Conservation (phyloP, 2,888 invertebrate genomes). For the Notodonta ziczac region DNA sequence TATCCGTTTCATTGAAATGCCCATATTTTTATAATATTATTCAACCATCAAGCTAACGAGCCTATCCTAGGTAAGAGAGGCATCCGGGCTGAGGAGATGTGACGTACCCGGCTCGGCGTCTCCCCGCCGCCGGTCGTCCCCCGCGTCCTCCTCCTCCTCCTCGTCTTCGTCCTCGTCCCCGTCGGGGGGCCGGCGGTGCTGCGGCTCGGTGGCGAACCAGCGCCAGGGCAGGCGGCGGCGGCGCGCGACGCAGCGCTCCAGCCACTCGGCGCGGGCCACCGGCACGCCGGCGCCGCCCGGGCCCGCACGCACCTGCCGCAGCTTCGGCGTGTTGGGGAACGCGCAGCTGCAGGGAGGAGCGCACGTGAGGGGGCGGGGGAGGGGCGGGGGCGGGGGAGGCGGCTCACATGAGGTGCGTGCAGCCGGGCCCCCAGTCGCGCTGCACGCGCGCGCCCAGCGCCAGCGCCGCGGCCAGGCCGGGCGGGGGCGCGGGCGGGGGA, state of each 20-base stretch:
- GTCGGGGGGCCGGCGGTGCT: conserved; percentile 58
- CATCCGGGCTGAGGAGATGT: too few species aligned
- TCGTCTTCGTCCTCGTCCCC: conserved; percentile 41
- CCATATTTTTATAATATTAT: too few species aligned
- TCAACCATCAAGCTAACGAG: too few species aligned
- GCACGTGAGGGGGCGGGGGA: too few species aligned
- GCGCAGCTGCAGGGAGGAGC: conserved; percentile 88
- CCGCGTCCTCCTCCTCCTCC: conserved; percentile 7
- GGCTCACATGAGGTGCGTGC: too few species aligned
- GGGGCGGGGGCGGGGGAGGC: too few species aligned
- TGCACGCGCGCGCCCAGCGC: too few species aligned
- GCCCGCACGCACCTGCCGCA: conserved; percentile 86
- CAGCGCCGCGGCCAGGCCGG: too few species aligned
- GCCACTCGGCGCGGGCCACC: conserved; percentile 90
- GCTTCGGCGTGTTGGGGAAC: conserved; percentile 95
- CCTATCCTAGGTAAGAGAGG: too few species aligned
- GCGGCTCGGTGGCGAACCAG: conserved; percentile 84
- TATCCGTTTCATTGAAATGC: too few species aligned
- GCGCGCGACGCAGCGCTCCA: conserved; percentile 85
- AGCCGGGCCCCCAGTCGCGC: too few species aligned
- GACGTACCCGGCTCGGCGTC: conserved; percentile 11
- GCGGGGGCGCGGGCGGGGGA: too few species aligned
- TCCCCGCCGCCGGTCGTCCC: not conserved
- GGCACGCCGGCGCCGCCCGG: conserved; percentile 61
- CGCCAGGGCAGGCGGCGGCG: conserved; percentile 88